These are phyloP conservation scores for Hymenochirus boettgeri DNA, from an alignment of 2,113 vertebrate genomes.

Conservation along the genomic window DNA sequence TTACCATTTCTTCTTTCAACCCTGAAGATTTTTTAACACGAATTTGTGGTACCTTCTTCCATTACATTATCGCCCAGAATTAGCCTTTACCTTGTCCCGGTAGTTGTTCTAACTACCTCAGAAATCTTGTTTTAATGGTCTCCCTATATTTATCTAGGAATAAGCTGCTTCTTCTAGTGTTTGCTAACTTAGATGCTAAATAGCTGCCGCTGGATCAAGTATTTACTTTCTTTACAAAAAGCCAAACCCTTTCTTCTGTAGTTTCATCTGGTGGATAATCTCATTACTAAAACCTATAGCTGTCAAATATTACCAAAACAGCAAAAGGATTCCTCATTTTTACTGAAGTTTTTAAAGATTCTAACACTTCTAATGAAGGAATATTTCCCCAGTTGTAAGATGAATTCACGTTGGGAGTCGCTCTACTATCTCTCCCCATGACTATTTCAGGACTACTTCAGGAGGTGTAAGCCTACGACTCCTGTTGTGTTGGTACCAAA, in stretches of 20 bases:
- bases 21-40: not conserved
- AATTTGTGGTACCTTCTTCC: not conserved
- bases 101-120: too few relatives aligned
- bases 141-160: not conserved
- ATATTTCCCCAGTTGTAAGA: not conserved
- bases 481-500: not conserved
- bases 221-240: not conserved
- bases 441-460: not conserved
- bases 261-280: not conserved
- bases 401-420: not conserved
- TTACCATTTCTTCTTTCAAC: not conserved
- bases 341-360: not conserved
- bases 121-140: too few relatives aligned
- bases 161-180: not conserved
- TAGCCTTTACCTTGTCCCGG: too few relatives aligned
- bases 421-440: not conserved
- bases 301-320: not conserved
- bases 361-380: not conserved
- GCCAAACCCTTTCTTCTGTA: not conserved
- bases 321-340: not conserved
- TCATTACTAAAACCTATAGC: not conserved
- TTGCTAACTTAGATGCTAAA: not conserved
- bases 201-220: not conserved
- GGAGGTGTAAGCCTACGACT: not conserved
- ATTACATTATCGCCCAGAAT: not conserved